Evolutionary conservation across 1,140 invertebrate genomes (phyloP), one percentile per base, ranked within the genome.

Genomic region (Euura saliciscinereae): DNA sequence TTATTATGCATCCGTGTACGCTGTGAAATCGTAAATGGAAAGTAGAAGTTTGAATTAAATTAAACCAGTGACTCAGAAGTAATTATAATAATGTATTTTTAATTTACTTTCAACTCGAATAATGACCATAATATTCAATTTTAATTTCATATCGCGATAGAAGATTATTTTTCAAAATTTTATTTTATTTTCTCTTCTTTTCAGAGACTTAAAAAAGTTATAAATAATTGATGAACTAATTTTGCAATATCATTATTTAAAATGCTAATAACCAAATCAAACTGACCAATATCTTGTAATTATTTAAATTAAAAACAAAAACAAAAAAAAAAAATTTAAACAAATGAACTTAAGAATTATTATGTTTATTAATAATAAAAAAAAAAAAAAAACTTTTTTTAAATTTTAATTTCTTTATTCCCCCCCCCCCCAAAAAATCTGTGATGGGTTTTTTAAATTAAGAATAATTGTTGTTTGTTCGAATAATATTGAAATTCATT

Each of bases 221-320:
- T 6, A 59, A 59, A 59, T 59, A 59, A 11, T 6, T 59, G 13
- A 11, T 11, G 13, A 59, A n/a, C 10, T 59, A 59, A 11, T 6
- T 59, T n/a, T 59, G 51, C 51, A 59, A 8, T 59, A n/a, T n/a
- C 1, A 28, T 28, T 28, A 28, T 59, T 59, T 59, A 59, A 59
- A 59, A 59, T 59, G 51, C 51, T 59, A 59, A 6, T 59, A 59
- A 59, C 51, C 51, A 59, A 59, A 59, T 59, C 51, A 59, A 59
- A 59, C 13, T 6, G 51, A 59, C 51, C 51, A 59, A 59, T 59
- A 59, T 59, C 51, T 59, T 59, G 51, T 59, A 59, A 59, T 59
- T 59, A 59, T 59, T 59, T 59, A 59, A 59, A 28, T 28, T 28
- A 28, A 28, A 28, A 28, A 28, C 28, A 28, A 28, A 28, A 28